Evolutionary conservation across 1,140 invertebrate species (phyloP).

Genomic region (Frieseomelitta varia): DNA sequence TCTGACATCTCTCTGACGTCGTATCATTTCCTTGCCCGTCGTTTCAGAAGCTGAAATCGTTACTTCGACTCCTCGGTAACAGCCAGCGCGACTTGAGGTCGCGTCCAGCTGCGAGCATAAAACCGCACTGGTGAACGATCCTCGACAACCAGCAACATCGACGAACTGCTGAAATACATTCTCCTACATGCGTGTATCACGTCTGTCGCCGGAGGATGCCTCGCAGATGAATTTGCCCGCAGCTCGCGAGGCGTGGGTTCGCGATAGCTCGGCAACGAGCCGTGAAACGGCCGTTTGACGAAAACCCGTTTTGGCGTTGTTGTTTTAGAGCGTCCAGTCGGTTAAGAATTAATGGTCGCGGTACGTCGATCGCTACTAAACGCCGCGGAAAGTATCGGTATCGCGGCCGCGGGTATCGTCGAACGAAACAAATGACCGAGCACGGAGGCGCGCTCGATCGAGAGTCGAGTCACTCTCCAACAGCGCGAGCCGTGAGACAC

Average conservation of each 20-base stretch:
- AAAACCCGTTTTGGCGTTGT: conserved; percentile 4
- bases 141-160: neutral
- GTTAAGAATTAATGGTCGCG: conserved; percentile 33
- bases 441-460: neutral
- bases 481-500: conserved; percentile 32
- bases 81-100: conserved; percentile 15
- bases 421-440: conserved; percentile 48
- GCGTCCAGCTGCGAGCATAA: conserved; percentile 18
- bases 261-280: conserved; percentile 16
- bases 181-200: neutral
- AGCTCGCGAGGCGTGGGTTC: neutral
- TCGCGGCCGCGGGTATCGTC: conserved; percentile 8
- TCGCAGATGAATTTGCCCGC: neutral
- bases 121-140: conserved; percentile 10
- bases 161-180: conserved; percentile 1
- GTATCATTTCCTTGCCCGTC: neutral
- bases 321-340: neutral
- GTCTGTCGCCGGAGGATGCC: neutral
- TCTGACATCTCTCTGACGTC: neutral
- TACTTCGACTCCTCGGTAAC: neutral
- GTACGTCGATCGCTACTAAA: conserved; percentile 41
- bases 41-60: neutral
- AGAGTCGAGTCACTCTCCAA: conserved; percentile 12
- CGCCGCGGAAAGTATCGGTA: conserved; percentile 33
- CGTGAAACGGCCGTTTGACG: conserved; percentile 46